Evolutionary conservation across 2,797 vertebrate species (phyloP).

Genomic region (Macropodus opercularis): DNA sequence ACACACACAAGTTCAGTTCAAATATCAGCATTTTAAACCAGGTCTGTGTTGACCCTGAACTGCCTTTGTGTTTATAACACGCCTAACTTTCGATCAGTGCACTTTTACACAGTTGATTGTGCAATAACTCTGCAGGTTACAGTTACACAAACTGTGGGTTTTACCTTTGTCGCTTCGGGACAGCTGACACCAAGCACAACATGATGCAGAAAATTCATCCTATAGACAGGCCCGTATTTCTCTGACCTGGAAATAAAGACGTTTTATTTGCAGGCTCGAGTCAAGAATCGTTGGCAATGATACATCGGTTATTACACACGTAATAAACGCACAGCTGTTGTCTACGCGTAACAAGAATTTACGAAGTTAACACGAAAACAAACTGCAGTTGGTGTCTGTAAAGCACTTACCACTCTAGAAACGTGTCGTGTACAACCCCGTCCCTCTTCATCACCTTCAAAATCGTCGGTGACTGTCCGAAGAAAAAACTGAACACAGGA

Average conservation of each 20-base stretch:
- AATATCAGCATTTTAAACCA: neutral
- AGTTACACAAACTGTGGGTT: neutral
- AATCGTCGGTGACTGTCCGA: slow-evolving; percentile 59
- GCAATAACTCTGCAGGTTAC: neutral
- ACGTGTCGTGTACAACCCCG: slow-evolving; percentile 23
- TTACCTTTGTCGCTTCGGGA: slow-evolving; percentile 91
- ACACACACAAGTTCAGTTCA: neutral
- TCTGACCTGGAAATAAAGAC: slow-evolving; percentile 78
- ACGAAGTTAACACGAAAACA: no score
- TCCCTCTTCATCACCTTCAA: slow-evolving; percentile 1
- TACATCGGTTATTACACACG: neutral
- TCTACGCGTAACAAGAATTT: no score
- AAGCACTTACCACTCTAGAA: slow-evolving; percentile 71
- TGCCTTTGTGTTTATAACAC: no score
- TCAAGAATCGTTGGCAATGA: no score
- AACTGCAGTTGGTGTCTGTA: no score
- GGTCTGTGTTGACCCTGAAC: no score
- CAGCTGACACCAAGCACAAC: slow-evolving; percentile 73
- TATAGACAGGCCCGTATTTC: slow-evolving; percentile 82
- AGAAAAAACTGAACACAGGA: slow-evolving; percentile 60
- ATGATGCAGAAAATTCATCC: slow-evolving; percentile 81
- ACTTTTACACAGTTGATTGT: slow-evolving; percentile 1
- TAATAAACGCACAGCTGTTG: neutral
- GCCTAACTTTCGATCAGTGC: no score
- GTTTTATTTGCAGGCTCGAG: no score